Conservation (phyloP, 1,140 invertebrate genomes). For the Globodera ellingtonae region DNA sequence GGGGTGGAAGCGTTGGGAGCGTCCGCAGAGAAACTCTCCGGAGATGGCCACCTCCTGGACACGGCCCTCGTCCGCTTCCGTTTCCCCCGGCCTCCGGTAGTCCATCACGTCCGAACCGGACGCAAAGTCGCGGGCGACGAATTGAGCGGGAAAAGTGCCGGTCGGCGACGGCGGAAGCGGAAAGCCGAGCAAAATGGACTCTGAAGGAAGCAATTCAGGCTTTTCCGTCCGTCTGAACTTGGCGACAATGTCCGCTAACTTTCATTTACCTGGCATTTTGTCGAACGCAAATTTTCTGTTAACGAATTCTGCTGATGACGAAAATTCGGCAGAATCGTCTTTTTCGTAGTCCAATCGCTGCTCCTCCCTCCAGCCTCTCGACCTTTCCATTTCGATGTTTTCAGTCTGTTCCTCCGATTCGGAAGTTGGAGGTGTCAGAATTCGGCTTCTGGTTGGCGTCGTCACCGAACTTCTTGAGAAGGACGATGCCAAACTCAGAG, state of each 20-base stretch:
- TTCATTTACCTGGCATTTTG: not conserved
- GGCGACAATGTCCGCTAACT: too few species aligned
- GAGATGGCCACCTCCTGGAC: not conserved
- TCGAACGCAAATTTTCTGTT: not conserved
- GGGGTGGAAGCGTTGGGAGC: not conserved
- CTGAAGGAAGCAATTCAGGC: not conserved
- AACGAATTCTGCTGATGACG: not conserved
- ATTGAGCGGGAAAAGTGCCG: not conserved
- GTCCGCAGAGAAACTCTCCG: not conserved
- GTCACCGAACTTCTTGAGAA: not conserved
- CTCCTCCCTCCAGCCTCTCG: not conserved
- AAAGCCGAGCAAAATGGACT: not conserved
- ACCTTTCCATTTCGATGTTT: not conserved
- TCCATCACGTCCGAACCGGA: not conserved
- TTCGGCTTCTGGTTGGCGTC: not conserved
- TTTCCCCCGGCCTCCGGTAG: not conserved
- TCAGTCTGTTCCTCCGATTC: not conserved
- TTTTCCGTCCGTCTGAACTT: too few species aligned
- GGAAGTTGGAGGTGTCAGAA: not conserved
- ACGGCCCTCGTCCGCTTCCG: not conserved
- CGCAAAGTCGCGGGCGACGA: not conserved
- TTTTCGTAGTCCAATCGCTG: not conserved
- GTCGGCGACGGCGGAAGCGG: not conserved
- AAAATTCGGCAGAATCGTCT: not conserved
- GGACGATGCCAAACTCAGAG: not conserved